These are phyloP conservation scores for Sibirionetta formosa DNA, from an alignment of 2,797 vertebrate genomes.

Conservation along the genomic window DNA sequence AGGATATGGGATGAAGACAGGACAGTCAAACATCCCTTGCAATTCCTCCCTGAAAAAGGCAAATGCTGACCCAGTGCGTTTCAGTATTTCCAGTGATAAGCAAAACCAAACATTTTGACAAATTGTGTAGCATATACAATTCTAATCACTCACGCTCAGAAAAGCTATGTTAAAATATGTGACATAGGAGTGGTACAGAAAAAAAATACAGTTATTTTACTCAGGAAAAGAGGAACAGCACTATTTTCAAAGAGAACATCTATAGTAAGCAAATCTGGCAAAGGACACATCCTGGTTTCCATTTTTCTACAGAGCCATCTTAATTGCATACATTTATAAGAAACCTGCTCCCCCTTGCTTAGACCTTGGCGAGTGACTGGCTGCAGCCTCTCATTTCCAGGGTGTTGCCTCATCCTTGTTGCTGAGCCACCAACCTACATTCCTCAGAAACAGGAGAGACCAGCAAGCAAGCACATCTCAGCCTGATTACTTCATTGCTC, in stretches of 20 bases:
- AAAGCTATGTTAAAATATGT: background rate
- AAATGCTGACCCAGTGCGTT: background rate
- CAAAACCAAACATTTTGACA: background rate
- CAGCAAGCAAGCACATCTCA: rapidly evolving
- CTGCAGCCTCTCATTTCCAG: background rate
- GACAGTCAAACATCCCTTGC: background rate
- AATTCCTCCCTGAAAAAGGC: background rate
- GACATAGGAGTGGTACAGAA: background rate
- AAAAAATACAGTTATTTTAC: background rate
- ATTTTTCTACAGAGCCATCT: background rate
- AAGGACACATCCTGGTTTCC: background rate
- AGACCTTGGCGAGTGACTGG: background rate
- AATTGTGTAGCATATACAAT: background rate
- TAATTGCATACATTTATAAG: rapidly evolving
- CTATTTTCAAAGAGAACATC: background rate
- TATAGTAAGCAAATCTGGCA: background rate
- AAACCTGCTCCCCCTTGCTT: background rate
- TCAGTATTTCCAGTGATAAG: background rate
- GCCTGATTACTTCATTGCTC: rapidly evolving
- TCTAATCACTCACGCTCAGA: background rate
- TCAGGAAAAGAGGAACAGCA: background rate
- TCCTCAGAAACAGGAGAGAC: background rate
- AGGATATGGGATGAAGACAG: background rate
- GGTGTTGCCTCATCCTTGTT: background rate
- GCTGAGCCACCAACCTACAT: background rate